Percentiles rank a stretch among this genome's conserved stretches.
Conservation (phyloP, 1,140 invertebrate species). For the Penaeus vannamei region DNA sequence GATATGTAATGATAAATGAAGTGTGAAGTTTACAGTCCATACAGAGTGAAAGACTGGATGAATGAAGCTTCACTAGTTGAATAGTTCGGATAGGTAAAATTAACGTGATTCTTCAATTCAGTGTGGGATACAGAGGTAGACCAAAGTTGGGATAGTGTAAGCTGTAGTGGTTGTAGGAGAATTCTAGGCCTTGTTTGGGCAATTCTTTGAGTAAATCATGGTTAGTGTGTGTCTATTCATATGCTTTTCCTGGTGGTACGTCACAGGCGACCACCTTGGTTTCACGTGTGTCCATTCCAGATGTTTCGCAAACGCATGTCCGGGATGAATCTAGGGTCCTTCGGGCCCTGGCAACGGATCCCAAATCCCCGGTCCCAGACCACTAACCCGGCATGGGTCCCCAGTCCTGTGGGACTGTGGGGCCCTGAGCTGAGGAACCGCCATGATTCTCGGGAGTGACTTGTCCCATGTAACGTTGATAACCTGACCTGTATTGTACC, state of each 20-base stretch:
- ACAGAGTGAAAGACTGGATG: constrained; percentile 36
- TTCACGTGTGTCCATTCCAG: constrained; percentile 69
- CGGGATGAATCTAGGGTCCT: constrained; percentile 61
- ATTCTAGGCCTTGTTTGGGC: neutral
- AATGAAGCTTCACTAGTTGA: constrained; percentile 1
- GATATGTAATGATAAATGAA: neutral
- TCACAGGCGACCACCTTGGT: constrained; percentile 61
- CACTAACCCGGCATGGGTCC: constrained; percentile 59
- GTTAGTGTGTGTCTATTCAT: constrained; percentile 37
- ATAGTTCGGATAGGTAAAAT: constrained; percentile 13
- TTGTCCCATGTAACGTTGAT: constrained; percentile 66
- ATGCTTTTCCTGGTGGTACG: constrained; percentile 27
- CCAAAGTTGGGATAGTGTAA: neutral
- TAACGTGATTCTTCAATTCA: neutral
- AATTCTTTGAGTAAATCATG: constrained; percentile 7
- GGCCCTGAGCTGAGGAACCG: constrained; percentile 57
- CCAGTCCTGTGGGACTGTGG: constrained; percentile 62
- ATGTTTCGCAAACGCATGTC: constrained; percentile 66
- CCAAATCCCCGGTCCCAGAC: constrained; percentile 60
- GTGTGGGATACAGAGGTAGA: neutral
- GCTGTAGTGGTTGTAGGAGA: constrained; percentile 1
- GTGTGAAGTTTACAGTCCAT: constrained; percentile 36
- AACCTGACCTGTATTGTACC: constrained; percentile 60
- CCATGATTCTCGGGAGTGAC: constrained; percentile 61
- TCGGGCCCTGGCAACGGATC: constrained; percentile 59